A percentile compares a stretch with the other conserved stretches of the same genome.
Conservation (phyloP, 1,140 invertebrate genomes). For the Gryon sp. region DNA sequence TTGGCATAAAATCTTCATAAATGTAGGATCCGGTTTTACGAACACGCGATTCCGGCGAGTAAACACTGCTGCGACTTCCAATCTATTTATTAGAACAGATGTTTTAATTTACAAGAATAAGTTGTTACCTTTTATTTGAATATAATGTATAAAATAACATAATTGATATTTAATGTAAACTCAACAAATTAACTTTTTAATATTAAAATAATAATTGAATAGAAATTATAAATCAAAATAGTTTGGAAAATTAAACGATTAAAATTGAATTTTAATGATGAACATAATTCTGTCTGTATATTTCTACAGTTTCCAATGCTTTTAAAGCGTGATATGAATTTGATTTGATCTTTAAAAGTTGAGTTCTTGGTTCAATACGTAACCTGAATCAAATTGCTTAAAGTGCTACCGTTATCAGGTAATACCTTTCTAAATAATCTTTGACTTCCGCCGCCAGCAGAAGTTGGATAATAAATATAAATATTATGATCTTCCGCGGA, state of each 20-base stretch:
- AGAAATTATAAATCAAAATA: too few relatives aligned
- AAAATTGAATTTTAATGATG: too few relatives aligned
- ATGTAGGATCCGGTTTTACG: conserved; percentile 98
- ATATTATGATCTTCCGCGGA: conserved; percentile 99
- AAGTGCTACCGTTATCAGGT: conserved; percentile 19
- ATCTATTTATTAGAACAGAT: conserved; percentile 83
- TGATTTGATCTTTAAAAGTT: neutral
- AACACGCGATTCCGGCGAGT: conserved; percentile 97
- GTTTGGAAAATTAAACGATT: too few relatives aligned
- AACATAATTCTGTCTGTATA: too few relatives aligned
- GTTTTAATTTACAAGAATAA: neutral
- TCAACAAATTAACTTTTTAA: too few relatives aligned
- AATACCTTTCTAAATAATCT: conserved; percentile 96
- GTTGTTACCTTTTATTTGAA: too few relatives aligned
- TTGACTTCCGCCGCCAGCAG: conserved; percentile 98
- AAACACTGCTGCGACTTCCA: conserved; percentile 98
- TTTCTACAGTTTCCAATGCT: too few relatives aligned
- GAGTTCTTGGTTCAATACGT: neutral
- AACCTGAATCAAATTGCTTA: conserved; percentile 17
- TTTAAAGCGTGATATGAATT: too few relatives aligned
- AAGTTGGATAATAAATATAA: conserved; percentile 99
- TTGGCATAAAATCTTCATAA: conserved; percentile 99
- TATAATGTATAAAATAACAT: too few relatives aligned
- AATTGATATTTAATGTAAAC: too few relatives aligned
- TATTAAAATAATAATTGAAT: too few relatives aligned